A percentile compares a stretch with the other conserved stretches of the same genome.
phyloP scores from a whole-genome alignment of 1,140 invertebrate species.

The Bombus affinis region DNA sequence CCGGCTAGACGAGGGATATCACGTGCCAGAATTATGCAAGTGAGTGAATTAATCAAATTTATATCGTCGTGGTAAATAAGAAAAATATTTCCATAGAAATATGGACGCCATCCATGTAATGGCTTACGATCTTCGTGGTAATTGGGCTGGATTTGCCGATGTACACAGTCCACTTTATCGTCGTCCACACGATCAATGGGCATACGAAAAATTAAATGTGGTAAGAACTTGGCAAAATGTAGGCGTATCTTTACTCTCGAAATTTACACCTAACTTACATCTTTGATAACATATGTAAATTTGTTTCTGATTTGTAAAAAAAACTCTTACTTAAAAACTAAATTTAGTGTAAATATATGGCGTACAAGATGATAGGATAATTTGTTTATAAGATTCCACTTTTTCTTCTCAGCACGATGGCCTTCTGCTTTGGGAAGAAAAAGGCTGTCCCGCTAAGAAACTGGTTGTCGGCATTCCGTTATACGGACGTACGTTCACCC shows the following conservation, averaged over 20 bases:
- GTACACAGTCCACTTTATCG: conserved; percentile 93
- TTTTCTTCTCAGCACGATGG: conserved; percentile 88
- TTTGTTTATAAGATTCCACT: not conserved
- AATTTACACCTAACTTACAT: not conserved
- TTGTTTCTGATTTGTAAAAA: too few relatives aligned
- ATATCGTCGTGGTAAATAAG: not conserved
- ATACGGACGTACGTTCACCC: conserved; percentile 92
- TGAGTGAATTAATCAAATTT: conserved; percentile 76
- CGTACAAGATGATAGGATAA: too few relatives aligned
- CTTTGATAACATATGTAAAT: too few relatives aligned
- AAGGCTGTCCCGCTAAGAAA: conserved; percentile 93
- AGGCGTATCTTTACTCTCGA: not conserved
- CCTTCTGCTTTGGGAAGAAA: conserved; percentile 91
- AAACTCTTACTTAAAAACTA: not conserved
- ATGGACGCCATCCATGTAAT: conserved; percentile 94
- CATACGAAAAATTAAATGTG: conserved; percentile 94
- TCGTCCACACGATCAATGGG: conserved; percentile 92
- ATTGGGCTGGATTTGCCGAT: conserved; percentile 95
- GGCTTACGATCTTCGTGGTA: conserved; percentile 95
- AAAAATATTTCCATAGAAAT: conserved; percentile 78
- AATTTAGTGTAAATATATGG: not conserved
- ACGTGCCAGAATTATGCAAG: conserved; percentile 94
- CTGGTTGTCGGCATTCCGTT: conserved; percentile 94
- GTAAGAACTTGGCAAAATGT: conserved; percentile 82
- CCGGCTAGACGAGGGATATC: conserved; percentile 92